Conservation (phyloP, 1,140 invertebrate genomes). For the Euura lappo region DNA sequence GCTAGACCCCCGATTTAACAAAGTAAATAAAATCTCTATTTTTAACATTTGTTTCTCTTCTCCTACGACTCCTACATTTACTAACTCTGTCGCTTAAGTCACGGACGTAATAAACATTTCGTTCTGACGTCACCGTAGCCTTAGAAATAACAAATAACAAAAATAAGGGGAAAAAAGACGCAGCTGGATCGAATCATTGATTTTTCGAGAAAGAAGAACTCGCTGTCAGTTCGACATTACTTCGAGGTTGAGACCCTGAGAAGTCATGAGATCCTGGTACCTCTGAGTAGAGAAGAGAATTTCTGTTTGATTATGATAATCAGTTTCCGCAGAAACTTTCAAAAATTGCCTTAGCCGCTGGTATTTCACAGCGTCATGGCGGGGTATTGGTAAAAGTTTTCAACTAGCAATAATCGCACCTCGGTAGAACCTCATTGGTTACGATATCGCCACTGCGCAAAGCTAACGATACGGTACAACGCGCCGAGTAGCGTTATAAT, state of each 20-base stretch:
- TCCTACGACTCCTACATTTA: too few relatives aligned
- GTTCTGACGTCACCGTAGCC: too few relatives aligned
- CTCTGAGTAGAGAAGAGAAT: not conserved
- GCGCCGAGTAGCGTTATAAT: slow-evolving; percentile 12
- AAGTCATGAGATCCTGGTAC: too few relatives aligned
- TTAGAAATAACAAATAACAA: too few relatives aligned
- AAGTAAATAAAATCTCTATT: not conserved
- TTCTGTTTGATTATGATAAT: slow-evolving; percentile 18
- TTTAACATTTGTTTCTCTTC: not conserved
- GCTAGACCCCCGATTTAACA: not conserved
- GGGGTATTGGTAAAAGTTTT: slow-evolving; percentile 67
- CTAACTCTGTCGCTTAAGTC: not conserved
- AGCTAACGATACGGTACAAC: not conserved
- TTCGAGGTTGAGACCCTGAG: too few relatives aligned
- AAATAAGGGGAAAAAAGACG: too few relatives aligned
- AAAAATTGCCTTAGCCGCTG: slow-evolving; percentile 31
- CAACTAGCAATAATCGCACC: slow-evolving; percentile 90
- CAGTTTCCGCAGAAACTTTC: slow-evolving; percentile 59
- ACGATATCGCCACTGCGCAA: slow-evolving; percentile 13
- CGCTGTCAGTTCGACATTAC: too few relatives aligned
- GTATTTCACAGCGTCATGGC: slow-evolving; percentile 20
- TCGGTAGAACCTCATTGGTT: slow-evolving; percentile 87
- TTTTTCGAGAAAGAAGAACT: too few relatives aligned
- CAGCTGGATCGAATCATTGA: too few relatives aligned
- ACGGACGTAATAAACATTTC: not conserved